Evolutionary conservation across 2,797 vertebrate species (phyloP).

Genomic region (Eospalax fontanierii): DNA sequence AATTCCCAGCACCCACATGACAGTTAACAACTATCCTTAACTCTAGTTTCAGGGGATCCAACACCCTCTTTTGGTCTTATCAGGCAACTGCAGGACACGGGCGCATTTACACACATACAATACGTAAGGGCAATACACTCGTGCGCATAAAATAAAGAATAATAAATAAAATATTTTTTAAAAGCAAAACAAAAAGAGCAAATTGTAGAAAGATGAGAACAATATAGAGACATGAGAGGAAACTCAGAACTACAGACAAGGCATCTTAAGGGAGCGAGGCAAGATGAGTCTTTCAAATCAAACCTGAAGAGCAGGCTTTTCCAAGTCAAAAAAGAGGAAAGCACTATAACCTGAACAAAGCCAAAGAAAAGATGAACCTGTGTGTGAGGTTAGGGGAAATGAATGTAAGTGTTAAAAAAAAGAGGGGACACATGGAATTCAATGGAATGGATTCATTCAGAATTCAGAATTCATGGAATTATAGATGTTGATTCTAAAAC

Average conservation of each 20-base stretch:
- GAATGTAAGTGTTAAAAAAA: neutral
- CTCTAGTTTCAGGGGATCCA: too few species aligned
- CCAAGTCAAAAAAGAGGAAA: constrained; percentile 15
- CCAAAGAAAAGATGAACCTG: neutral
- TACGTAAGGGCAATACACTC: too few species aligned
- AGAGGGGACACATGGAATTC: neutral
- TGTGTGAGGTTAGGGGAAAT: neutral
- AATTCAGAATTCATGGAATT: neutral
- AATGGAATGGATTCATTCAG: too few species aligned
- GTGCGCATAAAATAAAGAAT: too few species aligned
- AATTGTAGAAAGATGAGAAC: neutral
- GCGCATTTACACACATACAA: too few species aligned
- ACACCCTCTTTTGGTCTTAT: too few species aligned
- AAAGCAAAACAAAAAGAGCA: neutral
- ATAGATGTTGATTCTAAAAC: neutral
- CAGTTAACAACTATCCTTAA: too few species aligned
- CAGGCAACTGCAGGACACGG: too few species aligned
- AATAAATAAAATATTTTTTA: too few species aligned
- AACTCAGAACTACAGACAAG: rapidly evolving
- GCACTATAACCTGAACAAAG: neutral
- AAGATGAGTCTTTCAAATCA: neutral
- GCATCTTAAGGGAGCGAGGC: neutral
- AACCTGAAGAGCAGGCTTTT: neutral
- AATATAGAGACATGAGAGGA: neutral
- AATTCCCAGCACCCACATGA: too few species aligned